These are phyloP conservation scores for Margaritifera margaritifera DNA, from an alignment of 2,888 invertebrate genomes.

Conservation along the genomic window DNA sequence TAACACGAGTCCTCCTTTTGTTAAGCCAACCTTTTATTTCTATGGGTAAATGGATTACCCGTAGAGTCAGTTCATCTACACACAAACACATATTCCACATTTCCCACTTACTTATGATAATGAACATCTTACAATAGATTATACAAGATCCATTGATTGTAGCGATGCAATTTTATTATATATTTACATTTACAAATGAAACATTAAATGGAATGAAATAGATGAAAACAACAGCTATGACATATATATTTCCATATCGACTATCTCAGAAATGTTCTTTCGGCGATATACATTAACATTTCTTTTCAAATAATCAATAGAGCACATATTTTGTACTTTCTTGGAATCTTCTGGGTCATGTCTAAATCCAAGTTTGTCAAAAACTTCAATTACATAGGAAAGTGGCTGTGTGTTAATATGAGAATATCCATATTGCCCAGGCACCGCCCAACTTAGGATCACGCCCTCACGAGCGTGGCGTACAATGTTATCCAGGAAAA, in stretches of 20 bases:
- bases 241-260: neutral
- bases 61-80: too few species aligned
- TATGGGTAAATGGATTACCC: too few species aligned
- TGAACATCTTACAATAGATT: too few species aligned
- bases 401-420: conserved; percentile 18
- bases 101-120: too few species aligned
- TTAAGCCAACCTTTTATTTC: too few species aligned
- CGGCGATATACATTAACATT: conserved; percentile 18
- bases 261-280: neutral
- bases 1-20: too few species aligned
- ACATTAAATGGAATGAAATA: too few species aligned
- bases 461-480: conserved; percentile 32
- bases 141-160: too few species aligned
- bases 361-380: conserved; percentile 4
- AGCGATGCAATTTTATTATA: too few species aligned
- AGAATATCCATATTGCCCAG: conserved; percentile 15
- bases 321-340: neutral
- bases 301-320: conserved; percentile 6
- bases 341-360: conserved; percentile 8
- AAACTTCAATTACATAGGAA: conserved; percentile 4
- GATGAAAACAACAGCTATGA: too few species aligned
- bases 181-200: too few species aligned
- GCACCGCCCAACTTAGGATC: conserved; percentile 33
- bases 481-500: conserved; percentile 30
- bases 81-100: too few species aligned